Conservation (phyloP, 35 echinoderm and acorn worm genomes). For the Nesometra sesokonis region DNA sequence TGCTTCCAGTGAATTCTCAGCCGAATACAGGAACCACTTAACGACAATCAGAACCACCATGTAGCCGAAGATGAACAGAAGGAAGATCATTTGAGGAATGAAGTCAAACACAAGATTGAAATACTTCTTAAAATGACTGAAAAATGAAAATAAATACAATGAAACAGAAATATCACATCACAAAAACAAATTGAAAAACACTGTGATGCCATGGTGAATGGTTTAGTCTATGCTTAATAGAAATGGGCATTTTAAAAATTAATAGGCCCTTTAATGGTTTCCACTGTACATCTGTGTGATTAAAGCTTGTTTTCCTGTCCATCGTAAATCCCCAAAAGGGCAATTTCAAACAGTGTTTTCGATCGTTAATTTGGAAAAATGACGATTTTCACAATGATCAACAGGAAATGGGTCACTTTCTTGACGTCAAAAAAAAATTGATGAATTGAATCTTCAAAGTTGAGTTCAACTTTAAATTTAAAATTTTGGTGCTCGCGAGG, state of each 20-base stretch:
- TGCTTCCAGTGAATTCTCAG: conserved; percentile 18
- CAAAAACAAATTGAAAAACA: not conserved
- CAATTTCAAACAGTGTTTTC: too few species aligned
- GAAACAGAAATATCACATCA: not conserved
- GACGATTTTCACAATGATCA: too few species aligned
- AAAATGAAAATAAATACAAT: not conserved
- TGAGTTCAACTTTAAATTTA: too few species aligned
- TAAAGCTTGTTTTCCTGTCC: too few species aligned
- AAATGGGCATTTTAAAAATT: not conserved
- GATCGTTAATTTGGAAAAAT: too few species aligned
- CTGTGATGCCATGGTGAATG: not conserved
- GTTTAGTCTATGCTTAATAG: not conserved
- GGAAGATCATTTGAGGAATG: conserved; percentile 81
- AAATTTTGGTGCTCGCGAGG: too few species aligned
- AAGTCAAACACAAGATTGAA: conserved; percentile 47
- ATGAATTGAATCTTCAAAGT: too few species aligned
- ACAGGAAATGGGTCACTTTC: too few species aligned
- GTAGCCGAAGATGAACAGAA: conserved; percentile 78
- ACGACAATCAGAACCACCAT: conserved; percentile 76
- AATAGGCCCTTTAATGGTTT: too few species aligned
- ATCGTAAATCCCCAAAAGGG: too few species aligned
- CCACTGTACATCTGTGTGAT: too few species aligned
- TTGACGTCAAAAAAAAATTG: too few species aligned
- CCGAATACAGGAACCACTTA: conserved; percentile 68
- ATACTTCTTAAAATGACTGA: conserved; percentile 27